These are phyloP conservation scores for Yponomeuta plumbellus DNA, from an alignment of 2,888 invertebrate genomes.

Conservation along the genomic window DNA sequence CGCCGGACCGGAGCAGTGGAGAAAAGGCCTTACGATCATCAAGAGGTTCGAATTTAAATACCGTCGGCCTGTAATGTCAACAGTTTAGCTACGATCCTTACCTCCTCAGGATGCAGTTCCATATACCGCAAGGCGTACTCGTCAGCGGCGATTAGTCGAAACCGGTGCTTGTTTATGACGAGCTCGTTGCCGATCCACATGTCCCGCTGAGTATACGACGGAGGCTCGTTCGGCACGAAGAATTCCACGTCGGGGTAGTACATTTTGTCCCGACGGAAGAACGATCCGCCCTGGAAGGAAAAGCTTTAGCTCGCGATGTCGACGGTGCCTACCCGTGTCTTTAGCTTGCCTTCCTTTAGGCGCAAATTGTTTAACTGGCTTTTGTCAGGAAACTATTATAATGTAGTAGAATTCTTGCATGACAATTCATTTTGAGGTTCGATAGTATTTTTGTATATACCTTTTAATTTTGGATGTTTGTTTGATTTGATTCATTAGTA, in stretches of 20 bases:
- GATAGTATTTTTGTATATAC: no score
- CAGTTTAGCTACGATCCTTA: conserved; percentile 35
- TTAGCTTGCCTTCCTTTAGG: no score
- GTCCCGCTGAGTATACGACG: conserved; percentile 85
- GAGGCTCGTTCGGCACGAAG: conserved; percentile 83
- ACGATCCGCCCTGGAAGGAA: conserved; percentile 73
- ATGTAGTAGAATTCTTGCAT: no score
- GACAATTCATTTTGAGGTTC: no score
- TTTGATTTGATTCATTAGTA: no score
- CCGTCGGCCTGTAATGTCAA: neutral
- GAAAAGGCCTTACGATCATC: no score
- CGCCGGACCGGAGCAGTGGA: no score
- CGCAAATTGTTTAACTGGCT: no score
- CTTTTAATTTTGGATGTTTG: no score
- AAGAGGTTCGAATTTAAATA: no score
- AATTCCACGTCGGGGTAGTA: conserved; percentile 84
- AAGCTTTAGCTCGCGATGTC: neutral
- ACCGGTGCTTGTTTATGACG: conserved; percentile 85
- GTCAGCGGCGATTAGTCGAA: conserved; percentile 88
- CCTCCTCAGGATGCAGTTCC: conserved; percentile 86
- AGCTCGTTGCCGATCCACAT: conserved; percentile 90
- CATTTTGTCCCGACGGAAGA: conserved; percentile 81
- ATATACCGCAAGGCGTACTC: conserved; percentile 91
- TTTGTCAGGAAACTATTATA: no score
- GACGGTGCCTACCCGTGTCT: no score